Conservation (phyloP, 2,113 vertebrate genomes). For the Sprattus sprattus region DNA sequence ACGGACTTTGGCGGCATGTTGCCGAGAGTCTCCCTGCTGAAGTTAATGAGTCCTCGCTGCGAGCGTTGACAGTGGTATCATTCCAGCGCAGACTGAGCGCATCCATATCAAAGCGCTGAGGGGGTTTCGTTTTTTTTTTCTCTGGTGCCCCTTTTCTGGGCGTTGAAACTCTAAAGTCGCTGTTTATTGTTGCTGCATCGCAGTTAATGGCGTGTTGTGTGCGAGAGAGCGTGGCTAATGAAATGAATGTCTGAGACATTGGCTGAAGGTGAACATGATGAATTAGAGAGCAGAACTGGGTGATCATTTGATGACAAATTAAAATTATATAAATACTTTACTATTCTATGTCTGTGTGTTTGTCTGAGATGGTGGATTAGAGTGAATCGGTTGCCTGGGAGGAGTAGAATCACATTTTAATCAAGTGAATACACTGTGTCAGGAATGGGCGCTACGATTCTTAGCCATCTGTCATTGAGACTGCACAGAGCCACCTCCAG, state of each 20-base stretch:
- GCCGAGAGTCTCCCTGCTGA: slow-evolving; percentile 58
- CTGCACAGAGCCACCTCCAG: background rate
- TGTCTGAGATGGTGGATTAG: background rate
- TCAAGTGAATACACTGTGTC: background rate
- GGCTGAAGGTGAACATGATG: slow-evolving; percentile 53
- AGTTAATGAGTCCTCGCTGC: slow-evolving; percentile 65
- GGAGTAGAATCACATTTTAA: background rate
- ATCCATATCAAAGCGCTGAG: slow-evolving; percentile 71
- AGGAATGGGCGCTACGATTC: background rate
- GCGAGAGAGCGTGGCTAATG: slow-evolving; percentile 59
- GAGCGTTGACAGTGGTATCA: slow-evolving; percentile 44
- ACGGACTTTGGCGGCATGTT: slow-evolving; percentile 66
- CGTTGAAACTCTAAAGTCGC: background rate
- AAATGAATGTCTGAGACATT: slow-evolving; percentile 56
- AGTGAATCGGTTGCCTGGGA: background rate
- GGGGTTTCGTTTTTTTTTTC: slow-evolving; percentile 51
- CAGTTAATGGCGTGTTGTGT: slow-evolving; percentile 43
- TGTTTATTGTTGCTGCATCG: slow-evolving; percentile 10
- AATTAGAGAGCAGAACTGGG: slow-evolving; percentile 45
- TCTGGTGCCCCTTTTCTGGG: background rate
- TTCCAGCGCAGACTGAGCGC: slow-evolving; percentile 57
- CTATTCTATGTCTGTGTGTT: background rate
- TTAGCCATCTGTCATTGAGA: background rate
- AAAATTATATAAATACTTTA: background rate
- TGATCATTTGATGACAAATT: slow-evolving; percentile 34